Conservation (phyloP, 2,888 invertebrate species). For the Tetrapedia diversipes region DNA sequence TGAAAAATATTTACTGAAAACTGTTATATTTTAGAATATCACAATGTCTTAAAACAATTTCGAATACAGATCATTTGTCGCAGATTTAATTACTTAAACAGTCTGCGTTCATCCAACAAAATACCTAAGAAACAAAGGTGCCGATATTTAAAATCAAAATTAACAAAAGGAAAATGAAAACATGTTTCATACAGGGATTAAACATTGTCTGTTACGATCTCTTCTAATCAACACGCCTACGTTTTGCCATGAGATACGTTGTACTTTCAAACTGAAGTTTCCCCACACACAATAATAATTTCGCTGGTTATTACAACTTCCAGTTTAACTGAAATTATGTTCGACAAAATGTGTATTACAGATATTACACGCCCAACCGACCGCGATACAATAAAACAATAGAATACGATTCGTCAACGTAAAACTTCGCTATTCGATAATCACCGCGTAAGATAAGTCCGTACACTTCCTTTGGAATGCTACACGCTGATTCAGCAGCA, state of each 20-base stretch:
- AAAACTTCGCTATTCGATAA: background rate
- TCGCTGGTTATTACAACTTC: no score
- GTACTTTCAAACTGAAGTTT: background rate
- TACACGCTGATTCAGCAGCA: background rate
- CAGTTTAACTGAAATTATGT: background rate
- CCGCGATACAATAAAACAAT: background rate
- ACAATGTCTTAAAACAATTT: background rate
- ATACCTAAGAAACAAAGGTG: background rate
- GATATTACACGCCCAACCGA: background rate
- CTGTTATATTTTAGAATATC: background rate
- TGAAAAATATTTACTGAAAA: background rate
- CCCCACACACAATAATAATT: background rate
- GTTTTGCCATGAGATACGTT: background rate
- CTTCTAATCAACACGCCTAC: background rate
- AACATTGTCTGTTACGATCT: background rate
- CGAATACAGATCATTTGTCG: background rate
- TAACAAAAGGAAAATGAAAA: slow-evolving; percentile 1
- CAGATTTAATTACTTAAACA: slow-evolving; percentile 14
- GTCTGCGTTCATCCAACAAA: background rate
- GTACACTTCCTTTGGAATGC: background rate
- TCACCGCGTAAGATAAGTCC: background rate
- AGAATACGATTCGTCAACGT: background rate
- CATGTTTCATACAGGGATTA: background rate
- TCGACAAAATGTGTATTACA: background rate
- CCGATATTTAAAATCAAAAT: background rate